These are phyloP conservation scores for Cerceris rybyensis DNA, from an alignment of 2,888 invertebrate species.

Conservation along the genomic window DNA sequence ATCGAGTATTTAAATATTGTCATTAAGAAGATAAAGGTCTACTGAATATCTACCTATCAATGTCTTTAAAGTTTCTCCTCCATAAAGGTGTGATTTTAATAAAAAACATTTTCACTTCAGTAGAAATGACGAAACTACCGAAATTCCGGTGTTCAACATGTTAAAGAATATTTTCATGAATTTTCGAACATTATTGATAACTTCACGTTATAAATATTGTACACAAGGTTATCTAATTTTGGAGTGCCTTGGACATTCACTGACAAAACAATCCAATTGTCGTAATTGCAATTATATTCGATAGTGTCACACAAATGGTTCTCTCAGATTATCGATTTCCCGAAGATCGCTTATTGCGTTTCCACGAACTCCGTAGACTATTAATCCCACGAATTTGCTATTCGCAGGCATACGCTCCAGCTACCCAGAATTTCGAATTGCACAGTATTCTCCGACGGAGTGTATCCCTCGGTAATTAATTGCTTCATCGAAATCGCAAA, in stretches of 20 bases:
- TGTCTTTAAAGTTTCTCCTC: no score
- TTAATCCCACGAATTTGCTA: slow-evolving; percentile 25
- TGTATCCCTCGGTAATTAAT: slow-evolving; percentile 1
- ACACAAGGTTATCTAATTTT: no score
- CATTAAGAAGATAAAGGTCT: no score
- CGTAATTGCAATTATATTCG: background rate
- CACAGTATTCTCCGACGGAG: slow-evolving; percentile 2
- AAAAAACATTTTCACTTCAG: no score
- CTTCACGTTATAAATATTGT: no score
- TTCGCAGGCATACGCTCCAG: background rate
- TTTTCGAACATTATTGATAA: no score
- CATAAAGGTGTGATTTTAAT: no score
- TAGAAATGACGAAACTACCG: no score
- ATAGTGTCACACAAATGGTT: slow-evolving; percentile 20
- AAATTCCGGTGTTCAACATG: no score
- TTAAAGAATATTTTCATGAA: no score
- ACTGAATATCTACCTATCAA: no score
- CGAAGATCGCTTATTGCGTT: slow-evolving; percentile 21
- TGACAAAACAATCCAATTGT: background rate
- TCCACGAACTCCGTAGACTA: background rate
- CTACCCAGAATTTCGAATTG: slow-evolving; percentile 13
- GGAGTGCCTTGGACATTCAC: background rate
- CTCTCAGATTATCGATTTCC: slow-evolving; percentile 43
- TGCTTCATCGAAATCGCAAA: slow-evolving; percentile 17
- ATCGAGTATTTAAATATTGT: no score